Percentiles rank a stretch among this genome's conserved stretches.
Conservation (phyloP, 2,888 invertebrate genomes). For the Galerucella pusilla region DNA sequence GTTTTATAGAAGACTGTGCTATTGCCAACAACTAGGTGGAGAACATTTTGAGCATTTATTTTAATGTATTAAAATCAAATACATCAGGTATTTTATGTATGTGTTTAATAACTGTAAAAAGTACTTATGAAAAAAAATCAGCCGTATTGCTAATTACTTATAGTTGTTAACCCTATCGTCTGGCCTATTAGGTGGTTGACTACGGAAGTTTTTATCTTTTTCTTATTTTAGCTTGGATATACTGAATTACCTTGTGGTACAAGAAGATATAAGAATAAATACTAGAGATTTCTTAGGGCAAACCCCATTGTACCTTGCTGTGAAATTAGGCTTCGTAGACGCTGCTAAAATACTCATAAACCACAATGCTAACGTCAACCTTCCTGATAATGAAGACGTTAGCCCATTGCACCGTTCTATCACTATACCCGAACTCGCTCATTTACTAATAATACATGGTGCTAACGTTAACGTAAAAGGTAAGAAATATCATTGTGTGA, state of each 20-base stretch:
- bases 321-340: conserved; percentile 40
- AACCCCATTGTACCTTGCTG: conserved; percentile 52
- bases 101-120: too few species aligned
- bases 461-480: conserved; percentile 50
- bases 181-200: too few species aligned
- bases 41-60: too few species aligned
- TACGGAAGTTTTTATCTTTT: too few species aligned
- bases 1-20: too few species aligned
- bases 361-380: conserved; percentile 51
- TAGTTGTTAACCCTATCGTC: too few species aligned
- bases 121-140: too few species aligned
- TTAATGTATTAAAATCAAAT: too few species aligned
- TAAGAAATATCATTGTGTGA: conserved; percentile 6
- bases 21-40: too few species aligned
- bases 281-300: conserved; percentile 51
- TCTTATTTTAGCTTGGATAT: conserved; percentile 48
- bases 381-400: conserved; percentile 44
- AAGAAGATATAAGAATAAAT: conserved; percentile 49
- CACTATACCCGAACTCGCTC: conserved; percentile 44
- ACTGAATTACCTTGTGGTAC: conserved; percentile 47
- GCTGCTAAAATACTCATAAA: conserved; percentile 47
- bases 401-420: conserved; percentile 54
- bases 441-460: conserved; percentile 50
- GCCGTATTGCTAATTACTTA: too few species aligned
- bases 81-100: too few species aligned